phyloP scores from a whole-genome alignment of 2,797 vertebrate genomes.

The Argya squamiceps region DNA sequence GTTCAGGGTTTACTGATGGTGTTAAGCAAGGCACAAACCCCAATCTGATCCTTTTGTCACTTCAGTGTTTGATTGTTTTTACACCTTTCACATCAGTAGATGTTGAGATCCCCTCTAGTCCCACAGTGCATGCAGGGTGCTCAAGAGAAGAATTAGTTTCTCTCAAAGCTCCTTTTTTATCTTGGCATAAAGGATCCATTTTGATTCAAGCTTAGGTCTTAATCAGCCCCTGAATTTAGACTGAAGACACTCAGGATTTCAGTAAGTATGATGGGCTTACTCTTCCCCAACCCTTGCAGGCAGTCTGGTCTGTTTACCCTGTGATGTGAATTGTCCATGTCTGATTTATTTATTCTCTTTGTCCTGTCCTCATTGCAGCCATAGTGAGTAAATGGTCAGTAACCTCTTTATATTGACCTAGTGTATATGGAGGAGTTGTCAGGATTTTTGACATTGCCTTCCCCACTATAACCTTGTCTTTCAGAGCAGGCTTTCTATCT shows the following conservation, averaged over 20 bases:
- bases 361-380: neutral
- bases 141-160: neutral
- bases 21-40: neutral
- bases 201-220: neutral
- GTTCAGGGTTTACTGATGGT: neutral
- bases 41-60: neutral
- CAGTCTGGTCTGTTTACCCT: neutral
- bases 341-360: neutral
- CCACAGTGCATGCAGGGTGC: neutral
- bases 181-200: neutral
- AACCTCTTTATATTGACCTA: neutral
- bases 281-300: neutral
- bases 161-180: neutral
- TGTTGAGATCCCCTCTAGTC: accelerated
- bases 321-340: neutral
- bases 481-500: neutral
- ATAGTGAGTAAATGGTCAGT: neutral
- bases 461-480: neutral
- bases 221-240: neutral
- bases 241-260: neutral
- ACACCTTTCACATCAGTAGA: neutral
- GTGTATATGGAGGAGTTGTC: neutral
- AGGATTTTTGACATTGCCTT: neutral
- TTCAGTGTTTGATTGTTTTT: neutral
- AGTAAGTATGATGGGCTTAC: neutral